Evolutionary conservation across 2,113 vertebrate species (phyloP), one percentile per base, ranked within the genome.

Genomic region (Rutilus rutilus): DNA sequence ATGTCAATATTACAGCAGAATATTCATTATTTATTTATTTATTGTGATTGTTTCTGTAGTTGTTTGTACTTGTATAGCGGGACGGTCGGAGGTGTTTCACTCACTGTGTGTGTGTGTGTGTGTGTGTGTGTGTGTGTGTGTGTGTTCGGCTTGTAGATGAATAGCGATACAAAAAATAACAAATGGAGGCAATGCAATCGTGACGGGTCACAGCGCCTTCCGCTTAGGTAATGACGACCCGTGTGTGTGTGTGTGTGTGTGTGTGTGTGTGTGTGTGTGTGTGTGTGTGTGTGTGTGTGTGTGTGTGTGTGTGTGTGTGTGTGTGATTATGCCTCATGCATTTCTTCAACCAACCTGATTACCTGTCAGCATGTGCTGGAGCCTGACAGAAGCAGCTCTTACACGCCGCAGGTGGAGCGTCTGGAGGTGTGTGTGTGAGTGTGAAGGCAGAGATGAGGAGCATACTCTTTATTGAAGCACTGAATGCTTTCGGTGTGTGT

Each of bases 351-450:
- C 91, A 4, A 36, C 87, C 90, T 94, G 92, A 94, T 95, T 94
- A 93, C 93, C 90, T 95, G 94, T 94, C 94, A 94, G 91, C 93
- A 90, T 91, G 92, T 90, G 89, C 87, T 91, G 88, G 90, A 89
- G 89, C 87, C 86, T 91, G 85, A 90, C 90, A 85, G 82, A 65
- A 90, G 92, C 84, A 84, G 83, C 88, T 80, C 77, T 62, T 11
- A 78, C n/a, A 52, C 71, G 2, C 50, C 75, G 36, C 71, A 36
- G 84, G 78, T 60, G 65, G 71, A 75, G 64, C 42, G 45, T 76
- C 69, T 47, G 59, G 39, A 82, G 36, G 78, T 85, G n/a, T 25
- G 64, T 87, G 73, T 81, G 82, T 84, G 77, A 69, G 84, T 57
- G 76, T 74, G 65, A 59, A 47, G 74, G 60, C 71, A 67, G 76